Conservation (phyloP, 2,113 vertebrate species). For the Aramus guarauna region DNA sequence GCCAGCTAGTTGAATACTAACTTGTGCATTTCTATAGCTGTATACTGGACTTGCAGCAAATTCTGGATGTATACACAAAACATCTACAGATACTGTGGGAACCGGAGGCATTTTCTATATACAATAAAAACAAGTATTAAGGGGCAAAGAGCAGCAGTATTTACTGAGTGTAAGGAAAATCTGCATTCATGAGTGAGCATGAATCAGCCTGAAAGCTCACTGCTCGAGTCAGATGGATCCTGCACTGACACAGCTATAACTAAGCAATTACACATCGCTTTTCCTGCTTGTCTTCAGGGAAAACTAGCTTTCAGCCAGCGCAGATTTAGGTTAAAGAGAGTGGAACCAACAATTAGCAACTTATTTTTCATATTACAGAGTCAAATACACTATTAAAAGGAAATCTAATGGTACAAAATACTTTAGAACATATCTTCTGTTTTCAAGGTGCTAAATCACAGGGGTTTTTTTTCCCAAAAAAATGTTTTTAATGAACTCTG, state of each 20-base stretch:
- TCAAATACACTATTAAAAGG: conserved; percentile 37
- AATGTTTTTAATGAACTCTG: conserved; percentile 17
- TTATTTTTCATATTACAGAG: conserved; percentile 56
- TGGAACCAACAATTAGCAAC: conserved; percentile 27
- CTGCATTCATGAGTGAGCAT: background rate
- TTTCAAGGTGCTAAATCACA: background rate
- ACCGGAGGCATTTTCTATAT: background rate
- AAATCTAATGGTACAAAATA: conserved; percentile 51
- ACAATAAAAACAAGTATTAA: background rate
- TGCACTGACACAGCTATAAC: background rate
- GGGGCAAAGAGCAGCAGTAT: background rate
- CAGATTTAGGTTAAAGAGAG: background rate
- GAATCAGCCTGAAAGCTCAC: background rate
- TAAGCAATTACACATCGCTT: background rate
- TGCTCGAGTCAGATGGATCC: background rate
- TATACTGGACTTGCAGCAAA: background rate
- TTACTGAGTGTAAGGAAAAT: background rate
- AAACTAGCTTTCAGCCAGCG: background rate
- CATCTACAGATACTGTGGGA: background rate
- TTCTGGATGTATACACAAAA: background rate
- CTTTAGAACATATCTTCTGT: conserved; percentile 35
- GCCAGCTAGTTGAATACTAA: background rate
- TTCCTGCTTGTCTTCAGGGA: background rate
- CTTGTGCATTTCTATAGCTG: background rate
- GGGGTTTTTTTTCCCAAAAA: background rate